These are phyloP conservation scores for Toxotes chatareus DNA, from an alignment of 2,113 vertebrate genomes.

Conservation along the genomic window DNA sequence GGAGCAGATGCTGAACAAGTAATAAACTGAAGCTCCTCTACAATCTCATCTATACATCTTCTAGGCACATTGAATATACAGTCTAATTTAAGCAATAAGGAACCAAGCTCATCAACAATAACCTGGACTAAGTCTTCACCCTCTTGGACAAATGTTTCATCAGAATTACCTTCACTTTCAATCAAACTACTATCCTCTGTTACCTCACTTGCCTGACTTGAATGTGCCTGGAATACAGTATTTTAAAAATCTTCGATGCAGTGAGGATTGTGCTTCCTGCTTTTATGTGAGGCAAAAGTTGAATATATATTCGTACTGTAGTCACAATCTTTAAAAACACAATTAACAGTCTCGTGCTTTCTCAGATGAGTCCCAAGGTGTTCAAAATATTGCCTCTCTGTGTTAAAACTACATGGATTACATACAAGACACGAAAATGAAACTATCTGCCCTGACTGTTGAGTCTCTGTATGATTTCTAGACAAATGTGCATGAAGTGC, in stretches of 20 bases:
- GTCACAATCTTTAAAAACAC: background rate
- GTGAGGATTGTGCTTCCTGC: constrained; percentile 59
- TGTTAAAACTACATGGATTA: background rate
- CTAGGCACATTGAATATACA: constrained; percentile 64
- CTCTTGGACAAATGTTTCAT: constrained; percentile 23
- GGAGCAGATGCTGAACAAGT: constrained; percentile 48
- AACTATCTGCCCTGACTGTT: too few relatives aligned
- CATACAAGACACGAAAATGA: too few relatives aligned
- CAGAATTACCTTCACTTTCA: background rate
- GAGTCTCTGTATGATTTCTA: too few relatives aligned
- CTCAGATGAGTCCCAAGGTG: background rate
- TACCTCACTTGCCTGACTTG: constrained; percentile 9
- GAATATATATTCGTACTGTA: constrained; percentile 13
- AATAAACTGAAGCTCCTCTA: constrained; percentile 60
- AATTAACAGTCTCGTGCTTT: background rate
- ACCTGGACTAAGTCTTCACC: constrained; percentile 33
- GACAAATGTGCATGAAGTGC: too few relatives aligned
- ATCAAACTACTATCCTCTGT: background rate
- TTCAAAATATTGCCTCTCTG: background rate
- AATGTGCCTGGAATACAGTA: constrained; percentile 28
- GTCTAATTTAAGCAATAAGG: constrained; percentile 57
- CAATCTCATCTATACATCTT: constrained; percentile 52
- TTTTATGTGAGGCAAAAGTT: constrained; percentile 64
- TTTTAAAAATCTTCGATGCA: constrained; percentile 56
- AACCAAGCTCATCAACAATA: constrained; percentile 42